A percentile compares a stretch with the other conserved stretches of the same genome.
phyloP scores from a whole-genome alignment of 2,888 invertebrate genomes.

The Epinotia nisella region DNA sequence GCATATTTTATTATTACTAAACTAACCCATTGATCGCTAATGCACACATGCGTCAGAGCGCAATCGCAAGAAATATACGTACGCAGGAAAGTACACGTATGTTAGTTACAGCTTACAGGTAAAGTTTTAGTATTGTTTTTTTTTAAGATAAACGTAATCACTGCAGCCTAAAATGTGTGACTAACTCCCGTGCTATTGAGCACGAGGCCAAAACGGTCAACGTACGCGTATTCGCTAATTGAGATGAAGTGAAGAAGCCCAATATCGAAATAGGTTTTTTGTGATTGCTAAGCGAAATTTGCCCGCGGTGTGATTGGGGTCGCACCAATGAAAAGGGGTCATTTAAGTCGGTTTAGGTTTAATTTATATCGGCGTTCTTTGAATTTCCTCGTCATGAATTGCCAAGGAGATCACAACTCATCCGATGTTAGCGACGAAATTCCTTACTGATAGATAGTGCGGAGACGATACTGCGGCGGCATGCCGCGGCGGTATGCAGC shows the following conservation, averaged over 20 bases:
- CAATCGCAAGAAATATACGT: too few species aligned
- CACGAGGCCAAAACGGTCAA: constrained; percentile 52
- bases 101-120: too few species aligned
- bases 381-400: not conserved
- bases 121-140: too few species aligned
- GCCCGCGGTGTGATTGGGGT: constrained; percentile 30
- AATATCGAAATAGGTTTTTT: constrained; percentile 57
- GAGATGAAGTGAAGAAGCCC: constrained; percentile 56
- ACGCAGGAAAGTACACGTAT: too few species aligned
- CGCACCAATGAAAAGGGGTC: constrained; percentile 16
- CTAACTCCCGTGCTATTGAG: constrained; percentile 42
- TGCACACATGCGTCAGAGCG: too few species aligned
- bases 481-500: too few species aligned
- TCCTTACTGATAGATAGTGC: too few species aligned
- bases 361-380: not conserved
- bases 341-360: constrained; percentile 6
- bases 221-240: constrained; percentile 60
- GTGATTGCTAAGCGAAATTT: constrained; percentile 53
- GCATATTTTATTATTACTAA: too few species aligned
- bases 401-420: not conserved
- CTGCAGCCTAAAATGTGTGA: too few species aligned
- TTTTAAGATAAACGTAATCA: too few species aligned
- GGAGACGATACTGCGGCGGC: too few species aligned
- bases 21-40: too few species aligned
- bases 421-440: not conserved